Evolutionary conservation across 53 echinoderm and acorn worm species (phyloP), one percentile per base, ranked within the genome.

Genomic region (Antedon mediterranea): DNA sequence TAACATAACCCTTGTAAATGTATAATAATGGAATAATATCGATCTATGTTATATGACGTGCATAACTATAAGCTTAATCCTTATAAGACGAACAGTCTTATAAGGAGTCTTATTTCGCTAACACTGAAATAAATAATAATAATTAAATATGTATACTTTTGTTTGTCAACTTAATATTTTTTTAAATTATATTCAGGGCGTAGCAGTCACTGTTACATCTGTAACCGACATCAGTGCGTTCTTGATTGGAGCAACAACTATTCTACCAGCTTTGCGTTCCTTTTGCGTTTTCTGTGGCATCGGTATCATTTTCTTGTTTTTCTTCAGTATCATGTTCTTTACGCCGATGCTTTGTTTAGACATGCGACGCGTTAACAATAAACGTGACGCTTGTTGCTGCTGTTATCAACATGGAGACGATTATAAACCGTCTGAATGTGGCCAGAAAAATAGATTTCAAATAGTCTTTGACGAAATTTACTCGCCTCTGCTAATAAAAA

Each of bases 271-370:
- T 20, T 20, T 79, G 18, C 79, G 79, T 20, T 79, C 79, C 0
- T 79, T 79, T 70, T 79, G 79, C 29, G 29, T 79, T 9, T 79
- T 44, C 79, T 79, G 79, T 29, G 79, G 37, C 15, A 43, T 79
- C 11, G 79, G 79, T 28, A 79, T 79, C 44, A 34, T 79, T 31
- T 79, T 79, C 70, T 57, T 79, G 15, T 79, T 79, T 70, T 43
- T 79, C 43, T 79, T 79, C 79, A 44, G 79, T 29, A 57, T 79
- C 6, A 43, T 57, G 30, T 79, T 79, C 32, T 79, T 79, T 57
- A 43, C 70, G 2, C 57, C 79, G 31, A 28, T 13, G 30, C 71
- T 79, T 30, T 29, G 29, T 0, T 43, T 79, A 14, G 79, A 79
- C 57, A 44, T 79, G 11, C 43, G 32, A 30, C 43, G 79, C 0